A percentile compares a stretch with the other conserved stretches of the same genome.
These are phyloP conservation scores for Grallaria varia DNA, from an alignment of 2,113 vertebrate species.

Conservation along the genomic window DNA sequence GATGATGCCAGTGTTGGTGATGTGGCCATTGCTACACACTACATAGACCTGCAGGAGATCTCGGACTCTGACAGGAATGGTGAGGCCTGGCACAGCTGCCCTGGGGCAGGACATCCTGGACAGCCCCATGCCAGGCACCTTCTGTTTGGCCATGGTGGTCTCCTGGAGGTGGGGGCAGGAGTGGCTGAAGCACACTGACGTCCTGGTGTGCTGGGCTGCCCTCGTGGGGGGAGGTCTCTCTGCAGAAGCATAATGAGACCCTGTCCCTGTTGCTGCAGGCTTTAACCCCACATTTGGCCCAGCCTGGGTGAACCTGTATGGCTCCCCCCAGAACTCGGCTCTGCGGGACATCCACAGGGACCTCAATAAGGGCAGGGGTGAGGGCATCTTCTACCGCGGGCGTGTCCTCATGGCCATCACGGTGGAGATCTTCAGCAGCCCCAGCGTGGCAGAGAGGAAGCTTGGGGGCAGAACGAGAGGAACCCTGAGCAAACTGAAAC, in stretches of 20 bases:
- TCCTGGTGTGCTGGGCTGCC: background rate
- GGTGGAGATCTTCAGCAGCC: conserved; percentile 82
- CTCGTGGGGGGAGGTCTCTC: background rate
- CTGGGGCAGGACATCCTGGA: accelerated
- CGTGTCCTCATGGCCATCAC: conserved; percentile 82
- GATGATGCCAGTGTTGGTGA: conserved; percentile 86
- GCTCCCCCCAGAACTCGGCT: conserved; percentile 84
- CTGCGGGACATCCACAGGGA: conserved; percentile 83
- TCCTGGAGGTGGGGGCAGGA: background rate
- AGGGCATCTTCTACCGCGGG: conserved; percentile 88
- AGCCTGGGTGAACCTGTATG: conserved; percentile 89
- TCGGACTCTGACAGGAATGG: conserved; percentile 88
- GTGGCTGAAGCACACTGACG: accelerated
- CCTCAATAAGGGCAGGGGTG: conserved; percentile 86
- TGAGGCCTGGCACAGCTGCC: conserved; percentile 17
- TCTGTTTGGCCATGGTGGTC: background rate
- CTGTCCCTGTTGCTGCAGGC: conserved; percentile 60
- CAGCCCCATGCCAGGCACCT: background rate
- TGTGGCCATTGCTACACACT: conserved; percentile 86
- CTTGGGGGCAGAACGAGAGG: conserved; percentile 59
- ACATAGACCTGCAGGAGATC: conserved; percentile 88
- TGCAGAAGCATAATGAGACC: background rate
- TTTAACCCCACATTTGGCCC: conserved; percentile 92
- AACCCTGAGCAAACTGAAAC: conserved; percentile 72
- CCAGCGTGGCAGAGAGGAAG: conserved; percentile 63